phyloP scores from a whole-genome alignment of 2,888 invertebrate species.

The Troides aeacus region DNA sequence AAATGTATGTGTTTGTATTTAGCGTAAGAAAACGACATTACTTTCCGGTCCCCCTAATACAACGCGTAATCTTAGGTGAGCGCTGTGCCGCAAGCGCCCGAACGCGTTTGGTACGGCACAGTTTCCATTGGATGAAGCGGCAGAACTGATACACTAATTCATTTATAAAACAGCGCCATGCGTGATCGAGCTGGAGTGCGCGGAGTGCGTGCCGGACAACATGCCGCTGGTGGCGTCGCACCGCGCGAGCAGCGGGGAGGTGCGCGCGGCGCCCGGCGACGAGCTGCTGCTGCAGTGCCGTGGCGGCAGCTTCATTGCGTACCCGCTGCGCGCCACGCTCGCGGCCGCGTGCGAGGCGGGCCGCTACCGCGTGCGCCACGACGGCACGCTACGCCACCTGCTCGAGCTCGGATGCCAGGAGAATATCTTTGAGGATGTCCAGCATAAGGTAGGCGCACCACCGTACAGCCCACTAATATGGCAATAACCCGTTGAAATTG shows the following conservation, averaged over 20 bases:
- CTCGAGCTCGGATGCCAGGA: slow-evolving; percentile 73
- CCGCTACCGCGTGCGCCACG: slow-evolving; percentile 50
- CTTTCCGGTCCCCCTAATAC: no score
- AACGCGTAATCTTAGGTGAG: no score
- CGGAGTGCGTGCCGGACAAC: slow-evolving; percentile 70
- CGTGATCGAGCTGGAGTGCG: slow-evolving; percentile 63
- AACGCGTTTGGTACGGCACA: no score
- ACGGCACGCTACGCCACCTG: slow-evolving; percentile 48
- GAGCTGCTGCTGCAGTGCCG: slow-evolving; percentile 59
- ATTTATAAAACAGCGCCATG: slow-evolving; percentile 45
- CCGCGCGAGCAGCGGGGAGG: slow-evolving; percentile 43
- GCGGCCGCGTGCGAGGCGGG: slow-evolving; percentile 55
- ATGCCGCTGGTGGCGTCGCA: slow-evolving; percentile 68
- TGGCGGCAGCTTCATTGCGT: slow-evolving; percentile 57
- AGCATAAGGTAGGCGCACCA: slow-evolving; percentile 45
- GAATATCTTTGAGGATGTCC: slow-evolving; percentile 66
- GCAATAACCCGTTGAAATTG: neutral
- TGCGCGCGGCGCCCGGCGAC: slow-evolving; percentile 49
- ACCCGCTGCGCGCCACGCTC: slow-evolving; percentile 50
- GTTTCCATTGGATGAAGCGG: no score
- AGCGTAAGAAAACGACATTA: no score
- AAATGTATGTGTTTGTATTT: no score
- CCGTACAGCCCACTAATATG: neutral
- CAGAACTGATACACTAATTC: no score
- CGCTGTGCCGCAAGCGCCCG: no score